A percentile compares a stretch with the other conserved stretches of the same genome.
Conservation (phyloP, 1,140 invertebrate genomes). For the Psilanteris sp. region DNA sequence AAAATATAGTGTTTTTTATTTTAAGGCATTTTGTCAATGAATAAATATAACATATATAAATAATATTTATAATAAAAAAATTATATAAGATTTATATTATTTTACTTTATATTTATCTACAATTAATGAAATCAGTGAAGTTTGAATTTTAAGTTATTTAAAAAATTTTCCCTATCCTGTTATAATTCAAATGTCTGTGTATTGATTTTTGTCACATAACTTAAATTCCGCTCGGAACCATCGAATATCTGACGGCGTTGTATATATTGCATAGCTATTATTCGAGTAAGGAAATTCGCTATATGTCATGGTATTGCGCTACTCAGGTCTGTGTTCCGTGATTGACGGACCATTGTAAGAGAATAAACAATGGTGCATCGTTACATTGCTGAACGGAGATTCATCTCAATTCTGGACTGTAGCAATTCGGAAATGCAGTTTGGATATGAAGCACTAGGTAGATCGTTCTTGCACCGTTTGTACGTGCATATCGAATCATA, state of each 20-base stretch:
- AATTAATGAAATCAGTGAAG: no score
- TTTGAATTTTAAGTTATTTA: no score
- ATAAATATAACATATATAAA: no score
- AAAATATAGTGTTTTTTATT: no score
- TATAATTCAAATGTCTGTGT: slow-evolving; percentile 7
- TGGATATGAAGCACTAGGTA: slow-evolving; percentile 13
- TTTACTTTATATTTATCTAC: no score
- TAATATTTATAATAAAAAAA: no score
- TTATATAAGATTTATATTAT: no score
- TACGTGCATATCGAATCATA: slow-evolving; percentile 53
- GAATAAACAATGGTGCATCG: slow-evolving; percentile 61
- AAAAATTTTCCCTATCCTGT: neutral
- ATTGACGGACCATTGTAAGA: slow-evolving; percentile 65
- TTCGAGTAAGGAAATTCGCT: slow-evolving; percentile 64
- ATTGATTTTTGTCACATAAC: slow-evolving; percentile 45
- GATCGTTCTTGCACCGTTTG: slow-evolving; percentile 26
- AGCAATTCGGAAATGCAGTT: slow-evolving; percentile 52
- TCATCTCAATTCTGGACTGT: slow-evolving; percentile 54
- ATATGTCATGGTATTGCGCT: slow-evolving; percentile 61
- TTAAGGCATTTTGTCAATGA: no score
- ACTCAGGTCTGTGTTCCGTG: slow-evolving; percentile 52
- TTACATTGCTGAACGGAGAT: slow-evolving; percentile 60
- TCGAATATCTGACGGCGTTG: slow-evolving; percentile 41
- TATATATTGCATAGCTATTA: slow-evolving; percentile 52
- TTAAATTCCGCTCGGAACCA: slow-evolving; percentile 29